Conservation (phyloP, 2,113 vertebrate genomes). For the Symphodus melops region DNA sequence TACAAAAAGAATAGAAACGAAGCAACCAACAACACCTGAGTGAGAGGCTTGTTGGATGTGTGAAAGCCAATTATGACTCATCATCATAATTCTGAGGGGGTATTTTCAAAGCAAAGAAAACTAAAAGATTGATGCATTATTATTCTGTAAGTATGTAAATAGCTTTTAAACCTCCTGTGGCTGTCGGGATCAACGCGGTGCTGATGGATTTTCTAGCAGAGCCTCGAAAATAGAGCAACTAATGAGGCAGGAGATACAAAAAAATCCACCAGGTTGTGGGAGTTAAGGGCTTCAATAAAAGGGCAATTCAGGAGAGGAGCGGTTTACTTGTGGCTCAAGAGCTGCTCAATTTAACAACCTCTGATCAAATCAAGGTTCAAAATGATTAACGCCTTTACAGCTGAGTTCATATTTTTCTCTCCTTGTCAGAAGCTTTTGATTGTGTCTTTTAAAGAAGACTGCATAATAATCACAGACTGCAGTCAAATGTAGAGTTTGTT, state of each 20-base stretch:
- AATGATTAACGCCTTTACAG: too few species aligned
- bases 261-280: neutral
- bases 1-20: neutral
- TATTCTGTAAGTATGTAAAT: conserved; percentile 24
- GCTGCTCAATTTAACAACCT: neutral
- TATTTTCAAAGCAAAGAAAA: conserved; percentile 16
- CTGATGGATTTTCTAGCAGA: neutral
- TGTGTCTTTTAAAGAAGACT: neutral
- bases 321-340: neutral
- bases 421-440: too few species aligned
- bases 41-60: neutral
- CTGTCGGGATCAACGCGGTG: neutral
- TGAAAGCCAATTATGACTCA: conserved; percentile 13
- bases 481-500: too few species aligned
- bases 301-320: neutral
- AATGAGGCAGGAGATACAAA: conserved; percentile 12
- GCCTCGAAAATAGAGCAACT: conserved; percentile 9
- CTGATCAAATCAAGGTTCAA: neutral
- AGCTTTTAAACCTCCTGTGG: conserved; percentile 22
- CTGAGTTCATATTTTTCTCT: neutral
- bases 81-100: conserved; percentile 19
- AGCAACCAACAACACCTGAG: neutral
- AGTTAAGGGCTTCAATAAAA: neutral
- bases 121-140: neutral
- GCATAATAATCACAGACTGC: neutral